A percentile compares a stretch with the other conserved stretches of the same genome.
These are phyloP conservation scores for Ptychadena robeensis DNA, from an alignment of 2,797 vertebrate species.

Conservation along the genomic window DNA sequence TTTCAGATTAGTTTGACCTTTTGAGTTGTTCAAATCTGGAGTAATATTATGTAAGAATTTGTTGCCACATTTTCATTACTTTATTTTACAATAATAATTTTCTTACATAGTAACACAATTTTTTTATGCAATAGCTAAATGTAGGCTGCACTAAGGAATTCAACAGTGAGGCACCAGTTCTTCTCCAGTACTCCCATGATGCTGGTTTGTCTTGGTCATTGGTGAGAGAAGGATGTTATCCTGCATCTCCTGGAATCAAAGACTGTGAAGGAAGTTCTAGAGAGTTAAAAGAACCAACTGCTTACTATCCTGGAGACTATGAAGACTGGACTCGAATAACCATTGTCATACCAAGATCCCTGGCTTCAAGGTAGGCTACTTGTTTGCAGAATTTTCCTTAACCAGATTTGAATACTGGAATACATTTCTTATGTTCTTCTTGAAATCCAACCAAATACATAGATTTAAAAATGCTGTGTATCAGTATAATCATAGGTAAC, in stretches of 20 bases:
- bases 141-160: conserved; percentile 91
- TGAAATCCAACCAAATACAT: too few species aligned
- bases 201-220: conserved; percentile 92
- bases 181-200: conserved; percentile 95
- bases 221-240: conserved; percentile 92
- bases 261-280: conserved; percentile 91
- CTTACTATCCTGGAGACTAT: conserved; percentile 91
- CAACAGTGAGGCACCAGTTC: conserved; percentile 85
- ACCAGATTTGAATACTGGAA: too few species aligned
- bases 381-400: neutral
- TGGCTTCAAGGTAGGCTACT: conserved; percentile 86
- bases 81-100: too few species aligned
- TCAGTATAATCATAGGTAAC: too few species aligned
- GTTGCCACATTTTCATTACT: too few species aligned
- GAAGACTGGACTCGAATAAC: conserved; percentile 95
- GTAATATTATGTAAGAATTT: neutral
- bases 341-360: conserved; percentile 85
- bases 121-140: conserved; percentile 80
- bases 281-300: conserved; percentile 87
- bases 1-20: too few species aligned
- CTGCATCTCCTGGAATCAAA: conserved; percentile 81
- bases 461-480: too few species aligned
- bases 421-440: too few species aligned
- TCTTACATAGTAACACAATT: too few species aligned
- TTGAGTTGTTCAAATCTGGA: too few species aligned